These are phyloP conservation scores for Neosilurus mollespiculum DNA, from an alignment of 2,797 vertebrate genomes.

Conservation along the genomic window DNA sequence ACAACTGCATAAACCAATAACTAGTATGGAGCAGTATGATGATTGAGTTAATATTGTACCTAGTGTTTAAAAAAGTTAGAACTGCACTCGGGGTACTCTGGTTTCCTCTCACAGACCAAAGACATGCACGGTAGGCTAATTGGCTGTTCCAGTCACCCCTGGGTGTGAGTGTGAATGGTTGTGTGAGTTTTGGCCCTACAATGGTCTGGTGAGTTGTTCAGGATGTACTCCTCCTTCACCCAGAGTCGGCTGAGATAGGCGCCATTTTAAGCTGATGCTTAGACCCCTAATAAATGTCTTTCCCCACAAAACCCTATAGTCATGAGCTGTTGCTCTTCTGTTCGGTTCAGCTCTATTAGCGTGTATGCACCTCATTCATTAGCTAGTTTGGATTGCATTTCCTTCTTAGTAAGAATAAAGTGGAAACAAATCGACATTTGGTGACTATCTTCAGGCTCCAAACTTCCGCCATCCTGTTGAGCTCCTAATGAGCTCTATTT, in stretches of 20 bases:
- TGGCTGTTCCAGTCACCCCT: too few relatives aligned
- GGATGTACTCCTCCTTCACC: too few relatives aligned
- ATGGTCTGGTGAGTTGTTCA: too few relatives aligned
- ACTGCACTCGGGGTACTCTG: neutral
- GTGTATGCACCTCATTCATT: neutral
- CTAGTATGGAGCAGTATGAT: neutral
- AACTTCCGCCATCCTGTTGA: slow-evolving; percentile 6
- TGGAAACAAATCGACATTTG: neutral
- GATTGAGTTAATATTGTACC: neutral
- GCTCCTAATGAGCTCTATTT: slow-evolving; percentile 29
- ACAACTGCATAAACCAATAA: neutral
- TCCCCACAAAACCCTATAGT: neutral
- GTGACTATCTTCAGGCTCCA: slow-evolving; percentile 11
- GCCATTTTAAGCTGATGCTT: too few relatives aligned
- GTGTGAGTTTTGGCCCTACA: too few relatives aligned
- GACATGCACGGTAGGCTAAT: too few relatives aligned
- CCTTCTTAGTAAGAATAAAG: neutral
- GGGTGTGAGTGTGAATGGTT: too few relatives aligned
- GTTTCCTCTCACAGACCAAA: too few relatives aligned
- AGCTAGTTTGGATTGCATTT: neutral
- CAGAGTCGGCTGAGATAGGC: too few relatives aligned
- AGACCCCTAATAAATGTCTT: neutral
- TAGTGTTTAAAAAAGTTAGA: neutral
- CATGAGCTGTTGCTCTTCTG: neutral
- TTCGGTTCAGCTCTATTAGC: neutral